A percentile compares a stretch with the other conserved stretches of the same genome.
These are phyloP conservation scores for Laupala kohalensis DNA, from an alignment of 1,140 invertebrate species.

Conservation along the genomic window DNA sequence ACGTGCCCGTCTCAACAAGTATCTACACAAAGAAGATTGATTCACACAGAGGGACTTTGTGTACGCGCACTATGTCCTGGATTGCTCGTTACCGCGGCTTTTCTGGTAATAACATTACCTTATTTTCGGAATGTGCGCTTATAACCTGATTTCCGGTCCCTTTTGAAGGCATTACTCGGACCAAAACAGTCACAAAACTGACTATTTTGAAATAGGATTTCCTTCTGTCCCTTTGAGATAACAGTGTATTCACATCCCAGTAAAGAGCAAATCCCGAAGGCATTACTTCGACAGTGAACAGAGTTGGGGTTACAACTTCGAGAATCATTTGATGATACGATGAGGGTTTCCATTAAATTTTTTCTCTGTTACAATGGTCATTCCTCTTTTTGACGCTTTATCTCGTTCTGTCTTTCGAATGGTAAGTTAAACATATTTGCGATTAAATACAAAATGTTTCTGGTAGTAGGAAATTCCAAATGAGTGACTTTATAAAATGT, in stretches of 20 bases:
- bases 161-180: not conserved
- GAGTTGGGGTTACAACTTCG: not conserved
- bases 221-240: not conserved
- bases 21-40: not conserved
- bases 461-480: too few species aligned
- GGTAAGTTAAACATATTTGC: too few species aligned
- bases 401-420: too few species aligned
- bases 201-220: not conserved
- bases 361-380: too few species aligned
- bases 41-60: not conserved
- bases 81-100: not conserved
- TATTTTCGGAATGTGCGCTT: not conserved
- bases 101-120: not conserved
- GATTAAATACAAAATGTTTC: too few species aligned
- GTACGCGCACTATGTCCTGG: not conserved
- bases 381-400: too few species aligned
- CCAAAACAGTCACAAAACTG: not conserved
- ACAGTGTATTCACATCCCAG: not conserved
- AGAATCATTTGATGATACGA: too few species aligned
- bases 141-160: not conserved
- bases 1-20: not conserved
- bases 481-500: too few species aligned
- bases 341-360: too few species aligned
- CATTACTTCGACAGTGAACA: not conserved
- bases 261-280: not conserved